Conservation (phyloP, 1,140 invertebrate genomes). For the Chironomus tepperi region DNA sequence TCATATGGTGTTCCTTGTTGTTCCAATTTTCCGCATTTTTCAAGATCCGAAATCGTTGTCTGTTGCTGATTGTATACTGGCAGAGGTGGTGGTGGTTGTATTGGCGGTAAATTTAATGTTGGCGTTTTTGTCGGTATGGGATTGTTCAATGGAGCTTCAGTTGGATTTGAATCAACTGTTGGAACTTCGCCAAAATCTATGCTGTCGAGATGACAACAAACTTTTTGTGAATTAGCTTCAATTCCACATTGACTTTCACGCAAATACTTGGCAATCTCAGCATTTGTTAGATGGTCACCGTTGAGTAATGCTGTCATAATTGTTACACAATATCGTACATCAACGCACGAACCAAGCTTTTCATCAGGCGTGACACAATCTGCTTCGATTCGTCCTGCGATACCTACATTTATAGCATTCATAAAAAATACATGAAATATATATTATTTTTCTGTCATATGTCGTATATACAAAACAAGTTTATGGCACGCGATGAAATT, state of each 20-base stretch:
- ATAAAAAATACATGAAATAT: background rate
- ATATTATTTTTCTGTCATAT: background rate
- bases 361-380: slow-evolving; percentile 27
- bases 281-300: background rate
- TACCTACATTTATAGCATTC: background rate
- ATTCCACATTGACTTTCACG: slow-evolving; percentile 27
- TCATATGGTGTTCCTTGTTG: background rate
- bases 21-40: slow-evolving; percentile 4
- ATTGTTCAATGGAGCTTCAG: background rate
- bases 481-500: background rate
- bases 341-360: slow-evolving; percentile 26
- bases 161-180: background rate
- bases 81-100: background rate
- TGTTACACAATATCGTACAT: slow-evolving; percentile 25
- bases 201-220: background rate
- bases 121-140: background rate
- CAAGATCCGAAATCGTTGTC: background rate
- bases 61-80: background rate
- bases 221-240: background rate
- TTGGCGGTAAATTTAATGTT: background rate
- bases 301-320: slow-evolving; percentile 25
- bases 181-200: slow-evolving; percentile 2
- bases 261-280: slow-evolving; percentile 21
- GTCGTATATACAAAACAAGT: background rate
- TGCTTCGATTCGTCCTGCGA: background rate